phyloP scores from a whole-genome alignment of 2,888 invertebrate genomes.

The Amaurobius ferox region DNA sequence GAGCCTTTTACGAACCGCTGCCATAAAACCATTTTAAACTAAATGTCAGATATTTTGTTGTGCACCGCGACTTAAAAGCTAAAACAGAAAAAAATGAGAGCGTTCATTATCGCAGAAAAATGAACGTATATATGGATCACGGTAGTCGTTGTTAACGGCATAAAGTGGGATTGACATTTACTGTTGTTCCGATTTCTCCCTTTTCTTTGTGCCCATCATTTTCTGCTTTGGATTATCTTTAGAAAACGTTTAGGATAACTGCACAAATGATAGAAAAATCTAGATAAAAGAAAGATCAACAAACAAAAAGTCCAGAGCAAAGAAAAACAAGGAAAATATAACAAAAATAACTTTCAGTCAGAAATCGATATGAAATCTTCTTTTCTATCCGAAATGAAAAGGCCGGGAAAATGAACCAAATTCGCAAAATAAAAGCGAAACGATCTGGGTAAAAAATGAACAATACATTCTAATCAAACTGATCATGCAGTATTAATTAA shows the following conservation, averaged over 20 bases:
- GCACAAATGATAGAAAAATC: conserved; percentile 31
- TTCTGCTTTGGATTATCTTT: conserved; percentile 39
- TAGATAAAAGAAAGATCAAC: conserved; percentile 29
- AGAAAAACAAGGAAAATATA: conserved; percentile 25
- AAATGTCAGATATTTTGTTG: too few relatives aligned
- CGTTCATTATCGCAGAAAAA: conserved; percentile 30
- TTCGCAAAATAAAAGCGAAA: conserved; percentile 16
- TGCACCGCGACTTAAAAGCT: too few relatives aligned
- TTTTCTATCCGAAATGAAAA: conserved; percentile 12
- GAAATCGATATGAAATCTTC: conserved; percentile 45
- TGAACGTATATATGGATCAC: background rate
- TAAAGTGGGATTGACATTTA: conserved; percentile 28
- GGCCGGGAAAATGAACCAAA: background rate
- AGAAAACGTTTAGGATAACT: conserved; percentile 33
- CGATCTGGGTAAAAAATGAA: background rate
- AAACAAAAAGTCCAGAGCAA: conserved; percentile 18
- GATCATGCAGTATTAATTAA: conserved; percentile 49
- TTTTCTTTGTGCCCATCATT: conserved; percentile 31
- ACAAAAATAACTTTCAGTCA: conserved; percentile 24
- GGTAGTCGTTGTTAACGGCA: conserved; percentile 11
- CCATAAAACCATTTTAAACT: too few relatives aligned
- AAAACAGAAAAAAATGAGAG: too few relatives aligned
- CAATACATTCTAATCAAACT: conserved; percentile 37
- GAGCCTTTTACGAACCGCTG: too few relatives aligned
- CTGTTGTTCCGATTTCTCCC: conserved; percentile 30